These are phyloP conservation scores for Drosophila prosaltans DNA, from an alignment of 1,140 invertebrate genomes.

Conservation along the genomic window DNA sequence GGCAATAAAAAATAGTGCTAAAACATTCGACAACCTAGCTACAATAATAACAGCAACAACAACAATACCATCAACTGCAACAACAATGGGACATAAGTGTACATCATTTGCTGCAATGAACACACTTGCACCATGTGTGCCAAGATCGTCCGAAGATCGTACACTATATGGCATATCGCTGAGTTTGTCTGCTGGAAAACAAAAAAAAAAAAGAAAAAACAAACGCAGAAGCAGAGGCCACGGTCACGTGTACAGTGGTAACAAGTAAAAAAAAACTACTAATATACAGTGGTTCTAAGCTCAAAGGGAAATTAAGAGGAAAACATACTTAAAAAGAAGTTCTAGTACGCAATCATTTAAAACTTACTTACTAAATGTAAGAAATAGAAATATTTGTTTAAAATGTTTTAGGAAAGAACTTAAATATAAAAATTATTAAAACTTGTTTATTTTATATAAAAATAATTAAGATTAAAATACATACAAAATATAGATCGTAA, in stretches of 20 bases:
- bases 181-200: constrained; percentile 24
- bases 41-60: constrained; percentile 41
- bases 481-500: no score
- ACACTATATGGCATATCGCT: constrained; percentile 2
- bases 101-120: constrained; percentile 53
- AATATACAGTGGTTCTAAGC: background rate
- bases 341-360: no score
- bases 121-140: constrained; percentile 81
- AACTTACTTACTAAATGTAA: no score
- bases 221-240: constrained; percentile 35
- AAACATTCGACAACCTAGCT: constrained; percentile 74
- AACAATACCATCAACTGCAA: background rate
- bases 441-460: no score
- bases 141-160: constrained; percentile 46
- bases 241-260: constrained; percentile 71
- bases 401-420: no score
- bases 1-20: constrained; percentile 81
- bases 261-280: constrained; percentile 17
- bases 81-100: constrained; percentile 15
- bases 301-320: no score
- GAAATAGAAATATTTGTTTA: no score
- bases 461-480: no score
- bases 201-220: background rate
- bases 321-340: no score
- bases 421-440: no score